Evolutionary conservation across 2,797 vertebrate genomes (phyloP), one percentile per base, ranked within the genome.

Genomic region (Enteromius anoplus): DNA sequence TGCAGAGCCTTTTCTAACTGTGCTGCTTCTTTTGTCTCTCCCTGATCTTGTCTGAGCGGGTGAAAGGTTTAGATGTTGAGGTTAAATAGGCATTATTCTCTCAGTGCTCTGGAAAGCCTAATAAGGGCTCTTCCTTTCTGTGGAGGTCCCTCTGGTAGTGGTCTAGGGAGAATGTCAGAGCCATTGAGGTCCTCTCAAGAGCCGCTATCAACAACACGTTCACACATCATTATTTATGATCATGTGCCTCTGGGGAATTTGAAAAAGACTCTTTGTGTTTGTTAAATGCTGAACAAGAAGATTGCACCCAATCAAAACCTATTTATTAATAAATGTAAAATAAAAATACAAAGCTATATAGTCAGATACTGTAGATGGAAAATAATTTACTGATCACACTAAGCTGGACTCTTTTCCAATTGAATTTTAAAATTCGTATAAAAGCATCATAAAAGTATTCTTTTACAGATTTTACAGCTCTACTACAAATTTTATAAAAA

Each of bases 31-130:
- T 66, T 83, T 83, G 82, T 83, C 82, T 78, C 75, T 51, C 42
- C 37, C 12, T 78, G 75, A 83, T 83, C 82, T 83, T 83, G 82
- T 83, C 72, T 75, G 40, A 75, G 70, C 21, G 37, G 55, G 76
- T 49, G 42, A 78, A 45, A 72, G 65, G 58, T 84, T 81, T 71
- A 71, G 73, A 78, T 81, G 80, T 71, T 82, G 66, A 78, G 75
- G 78, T 75, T 86, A 86, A 84, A 82, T 82, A 81, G 80, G n/a
- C 71, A 55, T 76, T 80, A 69, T 83, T 79, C 64, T 71, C 62
- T 78, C 40, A 3, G 4, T 62, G 51, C 49, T 80, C 69, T 26
- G 47, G 53, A 79, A 80, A 51, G 23, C 21, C 78, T 78, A 75
- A 83, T 80, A 80, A 81, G 66, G 49, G 76, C 34, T 71, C 68